phyloP scores from a whole-genome alignment of 2,888 invertebrate genomes.

The Agrochola litura region DNA sequence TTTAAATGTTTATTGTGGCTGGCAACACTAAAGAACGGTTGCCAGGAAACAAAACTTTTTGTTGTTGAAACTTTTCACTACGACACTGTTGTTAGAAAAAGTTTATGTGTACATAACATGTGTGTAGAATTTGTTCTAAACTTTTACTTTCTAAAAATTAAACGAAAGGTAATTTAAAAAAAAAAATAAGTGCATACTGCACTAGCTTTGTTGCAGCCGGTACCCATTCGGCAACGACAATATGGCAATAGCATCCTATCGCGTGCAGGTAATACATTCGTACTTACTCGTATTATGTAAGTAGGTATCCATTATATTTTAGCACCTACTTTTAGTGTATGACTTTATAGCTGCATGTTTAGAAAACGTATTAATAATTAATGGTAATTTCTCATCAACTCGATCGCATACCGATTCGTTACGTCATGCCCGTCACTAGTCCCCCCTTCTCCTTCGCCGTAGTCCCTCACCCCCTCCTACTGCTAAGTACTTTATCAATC shows the following conservation, averaged over 20 bases:
- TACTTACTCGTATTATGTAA: constrained; percentile 28
- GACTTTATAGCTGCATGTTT: constrained; percentile 35
- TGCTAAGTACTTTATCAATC: constrained; percentile 79
- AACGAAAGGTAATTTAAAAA: not conserved
- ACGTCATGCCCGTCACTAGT: constrained; percentile 82
- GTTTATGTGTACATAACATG: constrained; percentile 15
- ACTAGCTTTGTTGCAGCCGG: constrained; percentile 25
- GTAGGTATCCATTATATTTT: constrained; percentile 24
- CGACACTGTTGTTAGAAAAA: constrained; percentile 5
- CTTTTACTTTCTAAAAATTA: not conserved
- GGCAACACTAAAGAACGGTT: constrained; percentile 21
- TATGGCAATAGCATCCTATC: constrained; percentile 50
- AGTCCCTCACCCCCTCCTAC: constrained; percentile 55
- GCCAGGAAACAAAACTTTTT: constrained; percentile 26
- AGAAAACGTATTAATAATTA: constrained; percentile 62
- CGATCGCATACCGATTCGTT: constrained; percentile 85
- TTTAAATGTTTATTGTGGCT: constrained; percentile 35
- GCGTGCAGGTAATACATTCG: constrained; percentile 40
- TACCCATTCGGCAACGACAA: constrained; percentile 41
- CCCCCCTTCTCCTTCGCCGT: constrained; percentile 58
- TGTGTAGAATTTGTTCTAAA: constrained; percentile 2
- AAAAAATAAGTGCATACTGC: constrained; percentile 12
- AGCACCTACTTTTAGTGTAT: constrained; percentile 19
- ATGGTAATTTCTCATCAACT: constrained; percentile 80
- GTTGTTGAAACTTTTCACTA: constrained; percentile 28